A percentile compares a stretch with the other conserved stretches of the same genome.
Evolutionary conservation across 2,888 invertebrate species (phyloP).

Genomic region (Tinea trinotella): DNA sequence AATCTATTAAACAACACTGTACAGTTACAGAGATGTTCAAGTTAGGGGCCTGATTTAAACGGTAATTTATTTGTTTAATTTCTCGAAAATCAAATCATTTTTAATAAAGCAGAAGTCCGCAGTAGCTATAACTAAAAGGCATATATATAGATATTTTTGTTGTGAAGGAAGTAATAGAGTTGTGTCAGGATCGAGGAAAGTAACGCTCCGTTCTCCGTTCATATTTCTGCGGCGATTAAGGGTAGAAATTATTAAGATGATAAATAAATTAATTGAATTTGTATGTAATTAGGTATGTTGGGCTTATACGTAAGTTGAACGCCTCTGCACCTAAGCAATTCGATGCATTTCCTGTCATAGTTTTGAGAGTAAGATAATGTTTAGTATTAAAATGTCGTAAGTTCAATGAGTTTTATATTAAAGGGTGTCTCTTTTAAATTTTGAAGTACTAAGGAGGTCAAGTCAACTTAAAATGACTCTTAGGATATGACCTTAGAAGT

Average conservation of each 20-base stretch:
- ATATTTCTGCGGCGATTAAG: too few relatives aligned
- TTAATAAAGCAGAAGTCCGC: too few relatives aligned
- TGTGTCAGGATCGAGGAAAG: too few relatives aligned
- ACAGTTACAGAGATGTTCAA: neutral
- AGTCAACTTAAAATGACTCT: constrained; percentile 45
- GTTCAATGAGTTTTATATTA: constrained; percentile 24
- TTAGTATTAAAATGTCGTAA: constrained; percentile 38
- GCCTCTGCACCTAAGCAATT: constrained; percentile 58
- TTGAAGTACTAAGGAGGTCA: constrained; percentile 38
- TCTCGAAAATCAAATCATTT: too few relatives aligned
- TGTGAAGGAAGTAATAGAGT: too few relatives aligned
- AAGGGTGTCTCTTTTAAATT: constrained; percentile 30
- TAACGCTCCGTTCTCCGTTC: too few relatives aligned
- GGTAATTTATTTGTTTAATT: too few relatives aligned
- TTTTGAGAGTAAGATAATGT: constrained; percentile 45
- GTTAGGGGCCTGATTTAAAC: too few relatives aligned
- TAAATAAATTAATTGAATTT: neutral
- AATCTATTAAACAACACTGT: constrained; percentile 8
- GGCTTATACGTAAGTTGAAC: constrained; percentile 35
- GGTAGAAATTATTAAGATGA: too few relatives aligned
- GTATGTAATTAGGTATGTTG: neutral
- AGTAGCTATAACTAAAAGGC: too few relatives aligned
- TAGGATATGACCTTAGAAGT: constrained; percentile 54
- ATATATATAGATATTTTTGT: too few relatives aligned
- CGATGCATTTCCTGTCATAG: constrained; percentile 60